A percentile compares a stretch with the other conserved stretches of the same genome.
Evolutionary conservation across 1,140 invertebrate species (phyloP).

Genomic region (Anoplolepis gracilipes): DNA sequence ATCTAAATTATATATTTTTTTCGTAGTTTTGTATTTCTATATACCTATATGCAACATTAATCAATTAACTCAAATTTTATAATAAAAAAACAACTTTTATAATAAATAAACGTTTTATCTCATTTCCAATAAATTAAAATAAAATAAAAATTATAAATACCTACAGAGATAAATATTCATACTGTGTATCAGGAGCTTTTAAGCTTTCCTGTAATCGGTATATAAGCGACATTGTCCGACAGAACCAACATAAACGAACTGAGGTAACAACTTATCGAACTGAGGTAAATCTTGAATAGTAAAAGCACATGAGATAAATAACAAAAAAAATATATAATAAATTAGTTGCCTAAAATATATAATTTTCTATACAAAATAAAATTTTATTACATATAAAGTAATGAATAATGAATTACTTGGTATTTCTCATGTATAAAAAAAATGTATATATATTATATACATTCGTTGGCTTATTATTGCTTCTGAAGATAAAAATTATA

Average conservation of each 20-base stretch:
- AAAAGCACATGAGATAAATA: background rate
- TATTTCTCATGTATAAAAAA: background rate
- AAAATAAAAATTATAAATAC: background rate
- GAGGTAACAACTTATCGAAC: constrained; percentile 31
- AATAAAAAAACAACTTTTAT: background rate
- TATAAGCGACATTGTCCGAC: background rate
- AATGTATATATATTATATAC: background rate
- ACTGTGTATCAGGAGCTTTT: background rate
- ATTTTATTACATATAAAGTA: background rate
- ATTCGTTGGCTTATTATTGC: background rate
- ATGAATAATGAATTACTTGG: background rate
- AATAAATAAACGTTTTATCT: background rate
- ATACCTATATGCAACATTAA: background rate
- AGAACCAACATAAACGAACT: background rate
- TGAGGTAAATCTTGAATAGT: background rate
- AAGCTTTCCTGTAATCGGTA: constrained; percentile 39
- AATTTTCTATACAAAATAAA: background rate
- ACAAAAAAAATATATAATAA: background rate
- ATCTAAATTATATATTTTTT: background rate
- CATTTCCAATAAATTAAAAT: background rate
- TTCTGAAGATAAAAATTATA: background rate
- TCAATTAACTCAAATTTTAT: background rate
- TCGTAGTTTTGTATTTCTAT: background rate
- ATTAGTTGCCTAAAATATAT: background rate
- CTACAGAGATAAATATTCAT: background rate